A percentile compares a stretch with the other conserved stretches of the same genome.
Evolutionary conservation across 2,113 vertebrate species (phyloP).

Genomic region (Gulo gulo): DNA sequence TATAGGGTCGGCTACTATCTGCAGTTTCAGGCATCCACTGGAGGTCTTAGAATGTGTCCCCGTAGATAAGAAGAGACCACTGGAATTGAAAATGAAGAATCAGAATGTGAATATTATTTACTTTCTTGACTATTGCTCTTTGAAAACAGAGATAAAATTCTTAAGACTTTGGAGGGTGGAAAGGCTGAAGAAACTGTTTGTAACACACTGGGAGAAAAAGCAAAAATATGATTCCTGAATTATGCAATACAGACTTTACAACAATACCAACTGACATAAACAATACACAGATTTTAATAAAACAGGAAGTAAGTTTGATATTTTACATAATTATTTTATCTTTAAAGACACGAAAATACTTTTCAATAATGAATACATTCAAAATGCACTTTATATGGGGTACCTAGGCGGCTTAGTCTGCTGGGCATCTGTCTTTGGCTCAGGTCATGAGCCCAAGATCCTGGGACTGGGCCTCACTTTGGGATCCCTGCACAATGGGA

Average conservation of each 20-base stretch:
- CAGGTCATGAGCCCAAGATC: too few species aligned
- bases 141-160: constrained; percentile 9
- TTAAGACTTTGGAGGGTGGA: neutral
- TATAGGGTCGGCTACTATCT: neutral
- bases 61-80: neutral
- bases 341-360: neutral
- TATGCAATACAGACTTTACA: neutral
- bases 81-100: neutral
- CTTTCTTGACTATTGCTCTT: neutral
- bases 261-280: neutral
- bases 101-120: neutral
- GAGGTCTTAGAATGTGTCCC: neutral
- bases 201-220: neutral
- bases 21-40: neutral
- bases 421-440: neutral
- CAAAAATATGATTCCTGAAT: neutral
- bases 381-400: neutral
- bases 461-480: too few species aligned
- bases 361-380: neutral
- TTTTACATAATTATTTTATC: neutral
- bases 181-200: neutral
- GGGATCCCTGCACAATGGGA: neutral
- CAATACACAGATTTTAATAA: neutral
- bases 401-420: neutral
- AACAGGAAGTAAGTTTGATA: neutral